Evolutionary conservation across 2,888 invertebrate genomes (phyloP).

Genomic region (Podabrus alpinus): DNA sequence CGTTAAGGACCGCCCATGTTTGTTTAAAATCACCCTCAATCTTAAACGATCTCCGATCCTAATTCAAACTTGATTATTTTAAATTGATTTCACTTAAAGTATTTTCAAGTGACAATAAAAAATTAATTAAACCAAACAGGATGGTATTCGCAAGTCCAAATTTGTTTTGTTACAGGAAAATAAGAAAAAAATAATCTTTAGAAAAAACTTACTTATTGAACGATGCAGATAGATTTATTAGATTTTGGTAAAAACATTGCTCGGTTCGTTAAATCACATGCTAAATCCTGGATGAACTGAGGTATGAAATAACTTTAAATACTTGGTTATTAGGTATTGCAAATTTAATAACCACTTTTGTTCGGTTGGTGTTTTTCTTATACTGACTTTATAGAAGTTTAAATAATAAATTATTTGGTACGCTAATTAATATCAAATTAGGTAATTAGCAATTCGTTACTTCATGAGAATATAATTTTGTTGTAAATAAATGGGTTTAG

Average conservation of each 20-base stretch:
- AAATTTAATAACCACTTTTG: conserved; percentile 1
- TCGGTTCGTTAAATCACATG: conserved; percentile 25
- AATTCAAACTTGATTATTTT: conserved; percentile 54
- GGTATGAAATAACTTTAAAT: conserved; percentile 1
- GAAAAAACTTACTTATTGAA: not conserved
- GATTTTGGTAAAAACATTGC: conserved; percentile 17
- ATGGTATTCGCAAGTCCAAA: not conserved
- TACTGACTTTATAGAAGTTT: not conserved
- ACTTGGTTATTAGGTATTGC: not conserved
- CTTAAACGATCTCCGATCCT: conserved; percentile 54
- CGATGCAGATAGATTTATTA: not conserved
- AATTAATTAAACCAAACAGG: not conserved
- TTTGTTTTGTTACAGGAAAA: not conserved
- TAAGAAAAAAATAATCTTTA: not conserved
- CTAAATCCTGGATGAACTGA: not conserved
- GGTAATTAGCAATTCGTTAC: conserved; percentile 28
- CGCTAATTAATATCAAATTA: conserved; percentile 3
- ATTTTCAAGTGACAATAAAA: conserved; percentile 12
- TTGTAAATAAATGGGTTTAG: conserved; percentile 24
- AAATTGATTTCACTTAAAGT: conserved; percentile 46
- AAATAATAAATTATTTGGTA: not conserved
- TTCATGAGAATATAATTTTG: conserved; percentile 31
- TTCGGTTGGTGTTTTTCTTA: not conserved
- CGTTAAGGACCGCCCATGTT: conserved; percentile 53
- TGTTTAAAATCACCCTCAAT: conserved; percentile 51